Base-by-base conservation (phyloP, 2,797 vertebrate genomes). In the Euthynnus affinis region DNA sequence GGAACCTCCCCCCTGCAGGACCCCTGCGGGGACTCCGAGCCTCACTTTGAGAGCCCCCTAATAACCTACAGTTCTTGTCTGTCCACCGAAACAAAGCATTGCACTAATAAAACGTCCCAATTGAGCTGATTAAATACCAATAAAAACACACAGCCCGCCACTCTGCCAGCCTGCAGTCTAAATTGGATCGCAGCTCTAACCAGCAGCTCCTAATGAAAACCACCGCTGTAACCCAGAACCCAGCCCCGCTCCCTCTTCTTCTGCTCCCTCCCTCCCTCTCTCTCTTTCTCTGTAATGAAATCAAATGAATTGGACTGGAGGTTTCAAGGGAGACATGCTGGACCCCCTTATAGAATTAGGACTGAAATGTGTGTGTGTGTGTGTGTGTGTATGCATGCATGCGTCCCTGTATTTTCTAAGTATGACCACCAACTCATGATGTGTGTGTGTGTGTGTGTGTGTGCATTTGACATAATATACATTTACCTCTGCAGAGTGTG, bases 101-200 rank as follows among this genome's bases (percentile, higher is more conserved):
- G 83, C 86, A 81, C 93, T 90, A 89, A 93, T 93, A 93, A 94
- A 89, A 90, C 76, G 82, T 90, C 90, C 91, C 93, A 89, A 94
- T 91, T 84, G 89, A 93, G 90, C 87, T 92, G 93, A 95, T 95
- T 94, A 94, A 94, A 94, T 78, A 91, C 84, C 92, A 94, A 95
- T 95, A 94, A 93, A 87, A 89, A 87, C 91, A 92, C 86, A 81
- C 76, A 52, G 86, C 87, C 79, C 76, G 10, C 84, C 83, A 72
- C 87, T 87, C 90, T 59, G 92, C 82, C 89, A 80, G 76, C 88
- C 87, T 60, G 83, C 81, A 84, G 74, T 80, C 89, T 78, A 94
- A 94, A 94, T 94, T 93, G 89, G 92, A 94, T 92, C 88, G 81
- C 86, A 84, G 88, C 88, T 90, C 90, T 92, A 94, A 94, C 81